Conservation (phyloP, 2,888 invertebrate genomes). For the Sarcophaga variegata region DNA sequence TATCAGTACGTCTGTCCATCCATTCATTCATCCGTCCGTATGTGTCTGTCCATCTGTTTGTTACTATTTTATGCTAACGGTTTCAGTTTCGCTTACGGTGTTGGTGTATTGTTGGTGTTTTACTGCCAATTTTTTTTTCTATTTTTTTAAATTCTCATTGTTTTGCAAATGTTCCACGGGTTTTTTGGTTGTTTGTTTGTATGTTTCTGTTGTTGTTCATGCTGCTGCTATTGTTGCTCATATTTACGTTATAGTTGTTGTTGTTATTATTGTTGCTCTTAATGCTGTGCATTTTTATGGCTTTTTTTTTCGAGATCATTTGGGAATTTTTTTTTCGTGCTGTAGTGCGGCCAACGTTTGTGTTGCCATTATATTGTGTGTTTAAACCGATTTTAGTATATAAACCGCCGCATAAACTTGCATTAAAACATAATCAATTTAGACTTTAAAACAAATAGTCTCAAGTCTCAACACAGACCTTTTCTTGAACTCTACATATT, state of each 20-base stretch:
- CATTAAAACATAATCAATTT: slow-evolving; percentile 67
- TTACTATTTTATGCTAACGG: background rate
- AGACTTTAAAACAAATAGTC: slow-evolving; percentile 71
- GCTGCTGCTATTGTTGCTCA: slow-evolving; percentile 39
- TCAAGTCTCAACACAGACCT: slow-evolving; percentile 77
- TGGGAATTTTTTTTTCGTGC: slow-evolving; percentile 59
- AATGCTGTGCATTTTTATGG: slow-evolving; percentile 60
- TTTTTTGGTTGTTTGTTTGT: slow-evolving; percentile 15
- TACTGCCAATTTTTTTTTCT: slow-evolving; percentile 51
- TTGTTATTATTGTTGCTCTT: slow-evolving; percentile 31
- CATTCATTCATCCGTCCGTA: slow-evolving; percentile 10
- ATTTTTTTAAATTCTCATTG: slow-evolving; percentile 59
- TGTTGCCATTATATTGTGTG: slow-evolving; percentile 26
- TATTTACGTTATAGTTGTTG: slow-evolving; percentile 18
- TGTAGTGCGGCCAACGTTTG: background rate
- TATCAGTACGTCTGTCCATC: slow-evolving; percentile 12
- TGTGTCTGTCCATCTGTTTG: background rate
- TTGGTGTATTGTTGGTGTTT: slow-evolving; percentile 30
- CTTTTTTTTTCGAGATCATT: slow-evolving; percentile 60
- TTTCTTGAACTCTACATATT: slow-evolving; percentile 64
- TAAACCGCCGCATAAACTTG: slow-evolving; percentile 62
- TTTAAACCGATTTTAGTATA: slow-evolving; percentile 62
- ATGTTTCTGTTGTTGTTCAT: slow-evolving; percentile 6
- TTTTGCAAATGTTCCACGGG: slow-evolving; percentile 48
- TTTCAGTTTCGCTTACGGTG: background rate